Conservation (phyloP, 1,140 invertebrate genomes). For the Halesus radiatus region DNA sequence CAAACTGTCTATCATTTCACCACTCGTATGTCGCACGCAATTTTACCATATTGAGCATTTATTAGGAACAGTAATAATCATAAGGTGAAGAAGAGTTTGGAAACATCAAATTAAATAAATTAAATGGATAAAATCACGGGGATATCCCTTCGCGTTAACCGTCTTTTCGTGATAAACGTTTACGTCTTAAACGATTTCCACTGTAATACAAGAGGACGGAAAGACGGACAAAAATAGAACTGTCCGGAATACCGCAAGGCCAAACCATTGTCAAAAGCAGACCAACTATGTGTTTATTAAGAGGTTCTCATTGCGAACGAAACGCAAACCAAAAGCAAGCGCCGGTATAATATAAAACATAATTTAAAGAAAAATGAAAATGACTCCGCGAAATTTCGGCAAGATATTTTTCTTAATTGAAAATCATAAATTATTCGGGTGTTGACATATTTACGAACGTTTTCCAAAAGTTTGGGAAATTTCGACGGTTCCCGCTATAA, state of each 20-base stretch:
- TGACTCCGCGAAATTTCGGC: neutral
- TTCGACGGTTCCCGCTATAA: neutral
- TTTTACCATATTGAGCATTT: too few species aligned
- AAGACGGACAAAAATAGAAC: too few species aligned
- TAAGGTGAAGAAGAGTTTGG: too few species aligned
- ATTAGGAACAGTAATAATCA: too few species aligned
- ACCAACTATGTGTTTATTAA: neutral
- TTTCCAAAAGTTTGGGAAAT: neutral
- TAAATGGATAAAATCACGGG: too few species aligned
- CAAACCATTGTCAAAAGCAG: neutral
- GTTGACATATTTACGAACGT: neutral
- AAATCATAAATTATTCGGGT: neutral
- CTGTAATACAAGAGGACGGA: too few species aligned
- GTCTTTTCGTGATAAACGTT: too few species aligned
- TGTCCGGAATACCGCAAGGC: neutral
- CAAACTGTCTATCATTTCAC: too few species aligned
- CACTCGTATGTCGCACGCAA: too few species aligned
- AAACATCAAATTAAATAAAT: too few species aligned
- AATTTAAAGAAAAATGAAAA: neutral
- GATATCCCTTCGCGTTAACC: too few species aligned
- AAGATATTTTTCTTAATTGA: constrained; percentile 3
- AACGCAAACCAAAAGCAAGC: neutral
- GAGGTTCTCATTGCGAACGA: neutral
- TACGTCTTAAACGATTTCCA: too few species aligned
- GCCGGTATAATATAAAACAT: neutral